Conservation (phyloP, 1,140 invertebrate species). For the Drosophila littoralis region DNA sequence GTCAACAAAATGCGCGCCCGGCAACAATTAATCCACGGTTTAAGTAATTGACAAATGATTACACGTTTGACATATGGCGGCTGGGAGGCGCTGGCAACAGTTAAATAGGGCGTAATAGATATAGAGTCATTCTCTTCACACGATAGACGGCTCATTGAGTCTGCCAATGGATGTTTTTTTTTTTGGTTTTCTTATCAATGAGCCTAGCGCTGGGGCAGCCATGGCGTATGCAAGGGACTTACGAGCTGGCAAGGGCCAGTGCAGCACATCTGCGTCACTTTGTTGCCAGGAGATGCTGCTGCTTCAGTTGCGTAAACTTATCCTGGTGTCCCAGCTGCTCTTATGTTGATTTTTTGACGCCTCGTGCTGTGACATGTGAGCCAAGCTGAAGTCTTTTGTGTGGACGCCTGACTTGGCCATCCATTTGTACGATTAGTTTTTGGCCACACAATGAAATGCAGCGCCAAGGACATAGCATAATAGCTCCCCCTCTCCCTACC, state of each 20-base stretch:
- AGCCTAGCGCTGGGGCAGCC: not conserved
- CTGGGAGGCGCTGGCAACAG: slow-evolving; percentile 40
- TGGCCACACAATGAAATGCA: slow-evolving; percentile 62
- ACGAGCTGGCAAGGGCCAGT: not conserved
- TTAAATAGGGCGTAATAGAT: slow-evolving; percentile 39
- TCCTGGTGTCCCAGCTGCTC: slow-evolving; percentile 51
- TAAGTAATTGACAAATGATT: slow-evolving; percentile 83
- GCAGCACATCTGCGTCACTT: slow-evolving; percentile 24
- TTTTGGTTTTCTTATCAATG: slow-evolving; percentile 21
- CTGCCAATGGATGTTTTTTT: not conserved
- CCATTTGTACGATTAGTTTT: slow-evolving; percentile 81
- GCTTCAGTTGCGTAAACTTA: slow-evolving; percentile 24
- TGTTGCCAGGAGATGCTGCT: slow-evolving; percentile 18
- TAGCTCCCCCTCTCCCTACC: not conserved
- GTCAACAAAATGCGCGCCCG: slow-evolving; percentile 27
- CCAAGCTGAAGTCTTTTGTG: slow-evolving; percentile 40
- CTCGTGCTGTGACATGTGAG: slow-evolving; percentile 42
- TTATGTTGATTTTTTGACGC: slow-evolving; percentile 39
- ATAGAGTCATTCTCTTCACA: slow-evolving; percentile 6
- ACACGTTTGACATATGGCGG: slow-evolving; percentile 66
- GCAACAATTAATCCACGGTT: slow-evolving; percentile 76
- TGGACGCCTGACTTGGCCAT: slow-evolving; percentile 39
- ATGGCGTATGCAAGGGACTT: slow-evolving; percentile 47
- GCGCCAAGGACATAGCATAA: slow-evolving; percentile 67
- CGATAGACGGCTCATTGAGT: slow-evolving; percentile 18